These are phyloP conservation scores for Neotoxoptera formosana DNA, from an alignment of 1,140 invertebrate genomes.

Conservation along the genomic window DNA sequence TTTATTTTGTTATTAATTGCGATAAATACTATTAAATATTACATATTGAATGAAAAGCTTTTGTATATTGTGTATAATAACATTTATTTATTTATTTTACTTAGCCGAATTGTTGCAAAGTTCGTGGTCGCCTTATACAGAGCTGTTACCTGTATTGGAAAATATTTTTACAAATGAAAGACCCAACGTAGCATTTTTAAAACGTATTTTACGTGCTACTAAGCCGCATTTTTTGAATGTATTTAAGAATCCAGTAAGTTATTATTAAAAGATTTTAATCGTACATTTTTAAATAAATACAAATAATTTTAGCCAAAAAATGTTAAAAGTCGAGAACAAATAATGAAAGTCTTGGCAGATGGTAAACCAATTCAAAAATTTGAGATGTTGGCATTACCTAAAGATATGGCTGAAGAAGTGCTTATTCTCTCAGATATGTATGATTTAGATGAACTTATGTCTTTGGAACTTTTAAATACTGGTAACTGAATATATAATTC, in stretches of 20 bases:
- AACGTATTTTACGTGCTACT: conserved; percentile 49
- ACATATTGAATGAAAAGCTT: too few relatives aligned
- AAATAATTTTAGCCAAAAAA: conserved; percentile 75
- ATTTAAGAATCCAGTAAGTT: conserved; percentile 84
- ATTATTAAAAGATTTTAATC: conserved; percentile 58
- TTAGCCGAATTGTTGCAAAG: conserved; percentile 42
- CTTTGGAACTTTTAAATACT: conserved; percentile 88
- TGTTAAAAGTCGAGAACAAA: conserved; percentile 77
- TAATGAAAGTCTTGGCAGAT: conserved; percentile 80
- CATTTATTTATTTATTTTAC: neutral
- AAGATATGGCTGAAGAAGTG: conserved; percentile 88
- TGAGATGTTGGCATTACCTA: conserved; percentile 79
- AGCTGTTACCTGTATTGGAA: conserved; percentile 42
- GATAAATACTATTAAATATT: too few relatives aligned
- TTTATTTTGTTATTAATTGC: neutral
- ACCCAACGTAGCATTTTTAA: conserved; percentile 54
- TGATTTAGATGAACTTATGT: conserved; percentile 88
- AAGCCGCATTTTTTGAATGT: conserved; percentile 89
- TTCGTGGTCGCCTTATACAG: conserved; percentile 53
- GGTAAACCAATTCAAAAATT: conserved; percentile 80
- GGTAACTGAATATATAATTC: conserved; percentile 63
- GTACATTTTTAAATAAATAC: neutral
- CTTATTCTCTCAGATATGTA: conserved; percentile 95
- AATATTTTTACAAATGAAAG: conserved; percentile 55
- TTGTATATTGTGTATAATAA: neutral